Evolutionary conservation across 2,113 vertebrate species (phyloP).

Genomic region (Neogobius melanostomus): DNA sequence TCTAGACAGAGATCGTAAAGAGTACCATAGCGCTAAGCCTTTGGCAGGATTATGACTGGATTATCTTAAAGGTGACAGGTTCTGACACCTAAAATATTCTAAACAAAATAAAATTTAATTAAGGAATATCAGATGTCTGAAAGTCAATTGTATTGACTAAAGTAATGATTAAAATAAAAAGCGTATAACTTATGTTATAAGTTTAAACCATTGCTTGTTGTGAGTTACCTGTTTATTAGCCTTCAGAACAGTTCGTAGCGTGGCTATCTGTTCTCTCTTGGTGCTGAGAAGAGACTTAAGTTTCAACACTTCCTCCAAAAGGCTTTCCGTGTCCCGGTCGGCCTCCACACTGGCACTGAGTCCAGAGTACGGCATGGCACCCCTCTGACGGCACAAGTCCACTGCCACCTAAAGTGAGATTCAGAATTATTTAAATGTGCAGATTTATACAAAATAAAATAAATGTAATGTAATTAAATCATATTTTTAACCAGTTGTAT

Average conservation of each 20-base stretch:
- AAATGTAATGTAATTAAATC: no score
- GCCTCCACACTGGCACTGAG: slow-evolving; percentile 62
- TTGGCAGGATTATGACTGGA: slow-evolving; percentile 6
- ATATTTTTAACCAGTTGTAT: no score
- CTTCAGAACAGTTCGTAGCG: slow-evolving; percentile 86
- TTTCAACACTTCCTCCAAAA: slow-evolving; percentile 84
- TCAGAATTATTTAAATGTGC: no score
- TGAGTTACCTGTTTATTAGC: slow-evolving; percentile 84
- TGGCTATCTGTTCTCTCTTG: slow-evolving; percentile 86
- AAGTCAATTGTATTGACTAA: neutral
- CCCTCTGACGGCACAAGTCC: slow-evolving; percentile 77
- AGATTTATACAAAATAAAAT: no score
- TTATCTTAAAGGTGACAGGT: neutral
- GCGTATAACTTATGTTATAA: neutral
- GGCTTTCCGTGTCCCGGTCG: slow-evolving; percentile 78
- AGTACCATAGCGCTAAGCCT: slow-evolving; percentile 2
- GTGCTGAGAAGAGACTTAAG: slow-evolving; percentile 86
- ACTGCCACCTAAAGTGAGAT: slow-evolving; percentile 71
- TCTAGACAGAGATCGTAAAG: slow-evolving; percentile 27
- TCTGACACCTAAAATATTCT: neutral
- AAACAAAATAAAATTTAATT: neutral
- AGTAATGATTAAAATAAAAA: neutral
- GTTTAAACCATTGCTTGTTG: neutral
- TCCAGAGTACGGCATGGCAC: slow-evolving; percentile 67
- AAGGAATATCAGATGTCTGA: neutral